phyloP scores from a whole-genome alignment of 2,113 vertebrate genomes.

The Procavia capensis region DNA sequence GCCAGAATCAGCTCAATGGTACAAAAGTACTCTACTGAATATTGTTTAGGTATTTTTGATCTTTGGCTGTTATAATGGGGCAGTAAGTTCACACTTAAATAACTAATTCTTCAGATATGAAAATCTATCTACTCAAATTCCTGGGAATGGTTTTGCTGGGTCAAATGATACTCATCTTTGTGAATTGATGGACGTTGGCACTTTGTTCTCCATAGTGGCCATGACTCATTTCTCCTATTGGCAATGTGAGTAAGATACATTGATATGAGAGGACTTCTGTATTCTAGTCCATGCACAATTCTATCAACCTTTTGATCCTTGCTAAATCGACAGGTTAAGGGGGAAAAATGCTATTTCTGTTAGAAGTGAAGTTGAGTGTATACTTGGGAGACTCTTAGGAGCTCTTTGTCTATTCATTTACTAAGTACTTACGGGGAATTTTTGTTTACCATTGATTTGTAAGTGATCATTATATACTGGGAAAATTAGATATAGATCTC shows the following conservation, averaged over 20 bases:
- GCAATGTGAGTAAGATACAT: neutral
- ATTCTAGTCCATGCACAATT: neutral
- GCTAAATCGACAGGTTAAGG: neutral
- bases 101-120: neutral
- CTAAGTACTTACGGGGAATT: neutral
- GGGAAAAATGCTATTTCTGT: neutral
- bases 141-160: neutral
- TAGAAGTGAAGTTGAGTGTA: neutral
- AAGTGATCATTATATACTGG: neutral
- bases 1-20: neutral
- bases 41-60: neutral
- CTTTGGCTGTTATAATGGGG: neutral
- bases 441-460: slow-evolving; percentile 25
- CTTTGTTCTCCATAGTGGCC: neutral
- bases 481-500: neutral
- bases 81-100: neutral
- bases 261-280: neutral
- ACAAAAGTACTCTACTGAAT: neutral
- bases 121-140: neutral
- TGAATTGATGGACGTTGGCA: neutral
- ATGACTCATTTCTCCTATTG: neutral
- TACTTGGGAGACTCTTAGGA: neutral
- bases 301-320: neutral
- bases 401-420: neutral
- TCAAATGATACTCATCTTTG: neutral